Percentiles rank a stretch among this genome's conserved stretches.
phyloP scores from a whole-genome alignment of 2,888 invertebrate species.

The Oxyteleia sp. region DNA sequence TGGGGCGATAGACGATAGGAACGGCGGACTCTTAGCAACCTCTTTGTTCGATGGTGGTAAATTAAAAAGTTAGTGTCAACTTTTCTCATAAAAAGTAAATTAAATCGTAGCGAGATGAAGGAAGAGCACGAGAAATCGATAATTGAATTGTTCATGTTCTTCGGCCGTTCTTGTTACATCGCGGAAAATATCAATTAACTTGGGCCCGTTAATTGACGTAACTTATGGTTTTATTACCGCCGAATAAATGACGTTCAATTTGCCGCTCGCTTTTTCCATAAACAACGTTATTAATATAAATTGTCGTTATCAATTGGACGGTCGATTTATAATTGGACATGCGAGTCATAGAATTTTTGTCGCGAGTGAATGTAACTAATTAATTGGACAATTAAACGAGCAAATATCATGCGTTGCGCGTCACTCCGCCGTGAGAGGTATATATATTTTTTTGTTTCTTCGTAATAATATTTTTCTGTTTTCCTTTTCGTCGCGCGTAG shows the following conservation, averaged over 20 bases:
- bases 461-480: not conserved
- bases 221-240: constrained; percentile 48
- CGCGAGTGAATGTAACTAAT: constrained; percentile 13
- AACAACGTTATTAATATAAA: constrained; percentile 38
- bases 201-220: constrained; percentile 48
- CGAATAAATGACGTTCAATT: constrained; percentile 30
- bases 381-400: constrained; percentile 11
- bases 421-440: not conserved
- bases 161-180: constrained; percentile 54
- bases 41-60: constrained; percentile 59
- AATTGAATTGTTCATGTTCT: constrained; percentile 68
- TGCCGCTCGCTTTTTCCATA: not conserved
- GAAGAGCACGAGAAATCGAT: constrained; percentile 57
- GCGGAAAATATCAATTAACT: constrained; percentile 64
- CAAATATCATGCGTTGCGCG: constrained; percentile 1
- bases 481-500: not conserved
- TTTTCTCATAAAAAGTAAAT: constrained; percentile 65
- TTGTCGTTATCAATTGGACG: constrained; percentile 20
- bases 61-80: constrained; percentile 71
- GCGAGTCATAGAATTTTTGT: not conserved
- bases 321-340: constrained; percentile 18
- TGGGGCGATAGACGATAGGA: constrained; percentile 19
- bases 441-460: not conserved
- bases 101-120: constrained; percentile 54
- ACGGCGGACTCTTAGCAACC: constrained; percentile 32